These are phyloP conservation scores for Sebastes diaconus DNA, from an alignment of 2,797 vertebrate genomes.

Conservation along the genomic window DNA sequence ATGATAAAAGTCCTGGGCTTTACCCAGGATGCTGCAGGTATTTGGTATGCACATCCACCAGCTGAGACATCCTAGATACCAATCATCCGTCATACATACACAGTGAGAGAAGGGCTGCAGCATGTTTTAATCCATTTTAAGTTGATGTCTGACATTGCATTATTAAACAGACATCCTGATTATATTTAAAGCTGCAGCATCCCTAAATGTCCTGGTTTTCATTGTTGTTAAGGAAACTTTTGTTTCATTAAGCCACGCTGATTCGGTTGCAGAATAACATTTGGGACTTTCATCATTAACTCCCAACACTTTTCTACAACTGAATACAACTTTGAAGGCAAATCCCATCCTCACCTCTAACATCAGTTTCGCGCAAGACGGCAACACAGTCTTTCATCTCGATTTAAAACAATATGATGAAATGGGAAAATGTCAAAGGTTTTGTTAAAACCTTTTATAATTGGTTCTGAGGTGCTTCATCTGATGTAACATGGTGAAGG, in stretches of 20 bases:
- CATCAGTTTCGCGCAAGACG: constrained; percentile 13
- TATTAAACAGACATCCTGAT: not conserved
- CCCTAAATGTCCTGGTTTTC: not conserved
- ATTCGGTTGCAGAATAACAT: constrained; percentile 29
- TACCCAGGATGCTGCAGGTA: constrained; percentile 27
- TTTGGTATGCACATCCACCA: constrained; percentile 49
- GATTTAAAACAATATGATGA: constrained; percentile 58
- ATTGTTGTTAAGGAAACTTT: constrained; percentile 10
- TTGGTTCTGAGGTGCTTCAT: constrained; percentile 48
- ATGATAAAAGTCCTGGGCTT: constrained; percentile 32
- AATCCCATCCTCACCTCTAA: constrained; percentile 23
- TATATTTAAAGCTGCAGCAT: not conserved
- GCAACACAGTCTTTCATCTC: constrained; percentile 46
- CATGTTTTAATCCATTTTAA: constrained; percentile 31
- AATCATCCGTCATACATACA: constrained; percentile 39
- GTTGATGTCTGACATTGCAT: constrained; percentile 11
- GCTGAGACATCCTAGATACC: constrained; percentile 39
- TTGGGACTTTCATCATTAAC: constrained; percentile 40
- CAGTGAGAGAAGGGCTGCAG: not conserved
- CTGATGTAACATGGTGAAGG: constrained; percentile 62
- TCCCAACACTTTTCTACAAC: not conserved
- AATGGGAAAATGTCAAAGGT: constrained; percentile 47
- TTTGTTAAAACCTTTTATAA: constrained; percentile 48
- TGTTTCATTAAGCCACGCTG: not conserved
- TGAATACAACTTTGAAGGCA: constrained; percentile 22